Evolutionary conservation across 2,888 invertebrate species (phyloP).

Genomic region (Masnerella sp.): DNA sequence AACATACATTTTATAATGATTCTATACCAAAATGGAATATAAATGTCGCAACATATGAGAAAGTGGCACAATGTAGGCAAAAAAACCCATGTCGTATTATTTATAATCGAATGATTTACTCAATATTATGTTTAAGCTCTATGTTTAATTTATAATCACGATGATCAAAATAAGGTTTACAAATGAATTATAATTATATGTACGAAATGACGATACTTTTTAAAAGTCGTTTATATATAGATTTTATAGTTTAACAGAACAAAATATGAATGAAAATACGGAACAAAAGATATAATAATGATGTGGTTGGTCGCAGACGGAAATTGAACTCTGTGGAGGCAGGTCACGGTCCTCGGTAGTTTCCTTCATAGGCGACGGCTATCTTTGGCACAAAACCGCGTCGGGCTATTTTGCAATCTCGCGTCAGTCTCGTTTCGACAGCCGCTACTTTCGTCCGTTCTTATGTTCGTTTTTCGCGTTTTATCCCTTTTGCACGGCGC

Average conservation of each 20-base stretch:
- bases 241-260: no score
- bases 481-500: constrained; percentile 27
- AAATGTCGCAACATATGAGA: constrained; percentile 9
- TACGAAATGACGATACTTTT: no score
- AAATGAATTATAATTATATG: no score
- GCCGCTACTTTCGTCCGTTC: constrained; percentile 41
- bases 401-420: constrained; percentile 45
- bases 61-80: constrained; percentile 41
- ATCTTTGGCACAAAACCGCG: constrained; percentile 59
- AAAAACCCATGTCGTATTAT: constrained; percentile 31
- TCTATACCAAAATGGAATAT: constrained; percentile 14
- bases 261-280: constrained; percentile 1
- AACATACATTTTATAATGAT: constrained; percentile 3
- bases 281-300: constrained; percentile 8
- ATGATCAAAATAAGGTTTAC: no score
- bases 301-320: constrained; percentile 28
- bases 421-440: constrained; percentile 53
- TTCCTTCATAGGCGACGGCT: constrained; percentile 54
- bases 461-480: constrained; percentile 28
- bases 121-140: no score
- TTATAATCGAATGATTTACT: constrained; percentile 33
- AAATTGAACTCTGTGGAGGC: constrained; percentile 59
- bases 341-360: constrained; percentile 59
- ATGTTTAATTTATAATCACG: no score
- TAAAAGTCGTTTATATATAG: no score